Evolutionary conservation across 2,113 vertebrate species (phyloP).

Genomic region (Trochalopteron elliotii): DNA sequence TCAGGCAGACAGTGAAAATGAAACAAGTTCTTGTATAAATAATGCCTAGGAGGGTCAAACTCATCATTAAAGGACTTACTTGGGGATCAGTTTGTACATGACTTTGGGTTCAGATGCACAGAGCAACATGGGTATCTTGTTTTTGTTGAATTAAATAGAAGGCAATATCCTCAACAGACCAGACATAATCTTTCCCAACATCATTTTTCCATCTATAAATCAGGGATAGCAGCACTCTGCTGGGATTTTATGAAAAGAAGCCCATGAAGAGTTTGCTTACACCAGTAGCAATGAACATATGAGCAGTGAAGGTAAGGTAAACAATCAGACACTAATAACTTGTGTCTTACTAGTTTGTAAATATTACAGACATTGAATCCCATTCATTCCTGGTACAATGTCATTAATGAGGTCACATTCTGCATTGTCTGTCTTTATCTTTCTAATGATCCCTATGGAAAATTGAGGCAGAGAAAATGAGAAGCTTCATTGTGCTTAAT

Average conservation of each 20-base stretch:
- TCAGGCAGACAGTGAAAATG: neutral
- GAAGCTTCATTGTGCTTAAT: slow-evolving; percentile 34
- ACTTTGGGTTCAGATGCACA: neutral
- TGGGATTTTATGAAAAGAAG: neutral
- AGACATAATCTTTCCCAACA: neutral
- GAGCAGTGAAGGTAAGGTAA: slow-evolving; percentile 3
- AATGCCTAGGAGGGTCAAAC: neutral
- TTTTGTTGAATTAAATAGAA: neutral
- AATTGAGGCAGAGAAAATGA: slow-evolving; percentile 36
- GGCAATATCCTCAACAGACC: neutral
- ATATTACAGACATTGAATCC: slow-evolving; percentile 34
- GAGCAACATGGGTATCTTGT: neutral
- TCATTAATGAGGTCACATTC: slow-evolving; percentile 22
- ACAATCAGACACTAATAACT: slow-evolving; percentile 41
- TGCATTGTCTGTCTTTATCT: slow-evolving; percentile 38
- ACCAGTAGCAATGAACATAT: neutral
- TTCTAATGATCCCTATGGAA: slow-evolving; percentile 33
- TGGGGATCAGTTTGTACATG: neutral
- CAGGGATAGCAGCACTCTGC: neutral
- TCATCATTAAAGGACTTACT: neutral
- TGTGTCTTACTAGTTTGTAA: slow-evolving; percentile 39
- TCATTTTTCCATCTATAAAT: neutral
- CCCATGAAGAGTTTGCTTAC: neutral
- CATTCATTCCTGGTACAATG: slow-evolving; percentile 25
- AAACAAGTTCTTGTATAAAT: neutral